Percentiles rank a stretch among this genome's conserved stretches.
These are phyloP conservation scores for Macrobrachium rosenbergii DNA, from an alignment of 1,140 invertebrate genomes.

Conservation along the genomic window DNA sequence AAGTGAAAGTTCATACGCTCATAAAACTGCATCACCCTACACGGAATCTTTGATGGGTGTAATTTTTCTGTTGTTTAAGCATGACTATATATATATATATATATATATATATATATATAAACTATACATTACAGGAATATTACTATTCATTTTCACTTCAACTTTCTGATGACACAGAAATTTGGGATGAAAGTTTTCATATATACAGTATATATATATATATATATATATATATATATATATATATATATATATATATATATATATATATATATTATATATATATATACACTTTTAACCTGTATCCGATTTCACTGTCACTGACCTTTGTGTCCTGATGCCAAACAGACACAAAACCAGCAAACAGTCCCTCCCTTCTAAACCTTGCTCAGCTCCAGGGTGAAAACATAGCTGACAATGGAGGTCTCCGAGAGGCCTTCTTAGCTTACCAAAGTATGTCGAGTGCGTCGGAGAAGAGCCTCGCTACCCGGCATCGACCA, in stretches of 20 bases:
- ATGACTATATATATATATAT: too few species aligned
- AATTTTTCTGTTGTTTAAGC: too few species aligned
- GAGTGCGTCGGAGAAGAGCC: constrained; percentile 68
- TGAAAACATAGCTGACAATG: constrained; percentile 94
- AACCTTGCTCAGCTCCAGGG: constrained; percentile 73
- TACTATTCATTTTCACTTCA: not conserved
- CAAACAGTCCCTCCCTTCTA: not conserved
- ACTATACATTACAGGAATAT: not conserved
- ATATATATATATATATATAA: too few species aligned
- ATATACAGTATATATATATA: not conserved
- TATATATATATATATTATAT: constrained; percentile 69
- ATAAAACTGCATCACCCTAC: too few species aligned
- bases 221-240: too few species aligned
- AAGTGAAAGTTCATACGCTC: too few species aligned
- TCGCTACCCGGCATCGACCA: constrained; percentile 82
- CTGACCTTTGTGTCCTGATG: too few species aligned
- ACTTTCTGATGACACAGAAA: not conserved
- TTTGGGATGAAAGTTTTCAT: not conserved
- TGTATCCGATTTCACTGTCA: too few species aligned
- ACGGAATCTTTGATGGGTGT: too few species aligned
- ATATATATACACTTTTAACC: too few species aligned
- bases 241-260: too few species aligned
- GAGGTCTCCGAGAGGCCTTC: constrained; percentile 90
- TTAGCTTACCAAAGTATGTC: constrained; percentile 77
- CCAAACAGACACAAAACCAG: too few species aligned